A percentile compares a stretch with the other conserved stretches of the same genome.
phyloP scores from a whole-genome alignment of 2,113 vertebrate genomes.

The Chionodraco myersi region DNA sequence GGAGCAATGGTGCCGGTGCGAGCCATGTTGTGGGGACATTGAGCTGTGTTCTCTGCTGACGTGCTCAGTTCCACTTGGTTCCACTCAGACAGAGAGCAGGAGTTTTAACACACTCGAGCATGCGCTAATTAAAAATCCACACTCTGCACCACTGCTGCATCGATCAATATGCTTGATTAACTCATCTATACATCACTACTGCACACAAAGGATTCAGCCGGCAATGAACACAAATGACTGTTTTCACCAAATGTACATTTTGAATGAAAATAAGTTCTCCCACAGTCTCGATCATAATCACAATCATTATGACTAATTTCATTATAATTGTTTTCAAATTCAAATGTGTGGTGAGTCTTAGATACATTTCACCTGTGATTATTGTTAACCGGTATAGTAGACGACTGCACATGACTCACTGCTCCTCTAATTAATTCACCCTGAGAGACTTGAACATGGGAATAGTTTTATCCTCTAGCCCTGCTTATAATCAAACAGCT shows the following conservation, averaged over 20 bases:
- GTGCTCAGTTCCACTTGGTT: slow-evolving; percentile 79
- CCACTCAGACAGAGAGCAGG: slow-evolving; percentile 72
- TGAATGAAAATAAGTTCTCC: background rate
- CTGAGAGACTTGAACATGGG: slow-evolving; percentile 65
- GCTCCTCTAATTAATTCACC: slow-evolving; percentile 75
- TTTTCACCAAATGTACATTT: background rate
- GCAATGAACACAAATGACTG: background rate
- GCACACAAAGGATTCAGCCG: slow-evolving; percentile 30
- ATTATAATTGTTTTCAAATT: slow-evolving; percentile 34
- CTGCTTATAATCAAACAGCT: slow-evolving; percentile 74
- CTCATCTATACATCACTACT: slow-evolving; percentile 77
- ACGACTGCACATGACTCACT: slow-evolving; percentile 44
- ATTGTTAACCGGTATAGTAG: slow-evolving; percentile 45
- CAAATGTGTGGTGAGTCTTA: slow-evolving; percentile 46
- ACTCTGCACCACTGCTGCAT: slow-evolving; percentile 61
- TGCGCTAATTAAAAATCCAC: slow-evolving; percentile 84
- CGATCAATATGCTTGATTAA: slow-evolving; percentile 83
- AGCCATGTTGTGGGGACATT: slow-evolving; percentile 19
- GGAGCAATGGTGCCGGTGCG: slow-evolving; percentile 4
- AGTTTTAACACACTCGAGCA: slow-evolving; percentile 80
- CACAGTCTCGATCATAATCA: background rate
- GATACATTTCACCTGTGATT: slow-evolving; percentile 61
- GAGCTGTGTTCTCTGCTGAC: slow-evolving; percentile 49
- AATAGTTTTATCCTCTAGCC: slow-evolving; percentile 61
- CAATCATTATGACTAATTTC: slow-evolving; percentile 37